A percentile compares a stretch with the other conserved stretches of the same genome.
phyloP scores from a whole-genome alignment of 1,140 invertebrate species.

The Cotesia vestalis region DNA sequence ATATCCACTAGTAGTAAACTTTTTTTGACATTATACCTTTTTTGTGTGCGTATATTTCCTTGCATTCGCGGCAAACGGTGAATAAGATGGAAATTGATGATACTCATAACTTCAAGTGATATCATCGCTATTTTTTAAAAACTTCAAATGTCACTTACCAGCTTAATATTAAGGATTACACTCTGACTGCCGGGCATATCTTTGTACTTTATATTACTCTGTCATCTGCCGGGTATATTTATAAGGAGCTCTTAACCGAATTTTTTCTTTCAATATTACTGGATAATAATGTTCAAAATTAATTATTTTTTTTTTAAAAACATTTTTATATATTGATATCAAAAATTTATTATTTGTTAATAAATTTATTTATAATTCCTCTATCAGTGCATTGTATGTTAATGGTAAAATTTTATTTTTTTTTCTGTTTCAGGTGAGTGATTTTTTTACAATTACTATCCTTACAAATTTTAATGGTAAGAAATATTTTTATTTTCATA shows the following conservation, averaged over 20 bases:
- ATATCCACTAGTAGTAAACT: slow-evolving; percentile 13
- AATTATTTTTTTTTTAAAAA: no score
- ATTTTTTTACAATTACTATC: no score
- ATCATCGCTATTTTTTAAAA: slow-evolving; percentile 48
- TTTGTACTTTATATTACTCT: background rate
- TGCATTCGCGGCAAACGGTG: background rate
- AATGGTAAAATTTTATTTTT: no score
- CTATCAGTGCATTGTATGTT: no score
- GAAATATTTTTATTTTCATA: no score
- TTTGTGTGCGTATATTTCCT: background rate
- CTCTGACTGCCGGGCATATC: slow-evolving; percentile 17
- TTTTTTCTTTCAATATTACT: background rate
- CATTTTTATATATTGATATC: no score
- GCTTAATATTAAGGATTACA: background rate
- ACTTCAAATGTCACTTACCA: slow-evolving; percentile 19
- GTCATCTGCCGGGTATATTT: background rate
- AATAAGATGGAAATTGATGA: slow-evolving; percentile 53
- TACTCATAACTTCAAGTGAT: slow-evolving; percentile 49
- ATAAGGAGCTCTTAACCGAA: no score
- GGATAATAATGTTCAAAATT: no score
- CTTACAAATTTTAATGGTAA: no score
- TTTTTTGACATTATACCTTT: background rate
- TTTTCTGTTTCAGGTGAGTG: no score
- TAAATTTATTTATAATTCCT: no score
- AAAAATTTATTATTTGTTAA: no score